A percentile compares a stretch with the other conserved stretches of the same genome.
phyloP scores from a whole-genome alignment of 1,140 invertebrate species.

The Scaptomyza hsui region DNA sequence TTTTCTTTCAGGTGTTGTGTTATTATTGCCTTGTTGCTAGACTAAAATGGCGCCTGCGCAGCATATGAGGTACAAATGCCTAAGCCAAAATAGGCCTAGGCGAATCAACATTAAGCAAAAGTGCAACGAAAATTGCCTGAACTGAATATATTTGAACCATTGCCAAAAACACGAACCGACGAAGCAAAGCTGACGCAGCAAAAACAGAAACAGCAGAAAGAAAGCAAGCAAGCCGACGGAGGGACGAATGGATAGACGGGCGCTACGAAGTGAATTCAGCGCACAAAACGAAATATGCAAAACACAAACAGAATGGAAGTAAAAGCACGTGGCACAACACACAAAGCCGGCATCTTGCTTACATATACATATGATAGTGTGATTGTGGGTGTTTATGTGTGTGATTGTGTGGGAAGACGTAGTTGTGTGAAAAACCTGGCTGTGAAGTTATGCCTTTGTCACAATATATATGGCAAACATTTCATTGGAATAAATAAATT shows the following conservation, averaged over 20 bases:
- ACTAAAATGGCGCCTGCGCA: slow-evolving; percentile 67
- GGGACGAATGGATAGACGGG: neutral
- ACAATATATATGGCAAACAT: too few species aligned
- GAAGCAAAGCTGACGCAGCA: slow-evolving; percentile 51
- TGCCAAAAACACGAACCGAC: slow-evolving; percentile 63
- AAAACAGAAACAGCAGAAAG: neutral
- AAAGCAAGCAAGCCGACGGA: neutral
- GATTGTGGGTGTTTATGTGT: slow-evolving; percentile 1
- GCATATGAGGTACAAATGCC: slow-evolving; percentile 28
- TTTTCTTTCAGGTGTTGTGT: neutral
- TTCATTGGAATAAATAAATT: too few species aligned
- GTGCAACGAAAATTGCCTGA: slow-evolving; percentile 58
- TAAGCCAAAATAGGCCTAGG: slow-evolving; percentile 68
- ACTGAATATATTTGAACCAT: slow-evolving; percentile 46
- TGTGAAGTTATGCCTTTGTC: slow-evolving; percentile 15
- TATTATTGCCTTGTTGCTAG: slow-evolving; percentile 5
- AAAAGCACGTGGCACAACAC: slow-evolving; percentile 46
- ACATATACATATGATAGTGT: slow-evolving; percentile 3
- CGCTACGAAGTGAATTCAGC: slow-evolving; percentile 17
- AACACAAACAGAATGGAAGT: slow-evolving; percentile 52
- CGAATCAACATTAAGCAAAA: slow-evolving; percentile 76
- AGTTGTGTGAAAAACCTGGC: too few species aligned
- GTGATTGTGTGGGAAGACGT: neutral
- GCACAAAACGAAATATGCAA: slow-evolving; percentile 52
- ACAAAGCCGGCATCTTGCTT: slow-evolving; percentile 28